Base-by-base conservation (phyloP, 2,113 vertebrate species). In the Pterocles orientalis region DNA sequence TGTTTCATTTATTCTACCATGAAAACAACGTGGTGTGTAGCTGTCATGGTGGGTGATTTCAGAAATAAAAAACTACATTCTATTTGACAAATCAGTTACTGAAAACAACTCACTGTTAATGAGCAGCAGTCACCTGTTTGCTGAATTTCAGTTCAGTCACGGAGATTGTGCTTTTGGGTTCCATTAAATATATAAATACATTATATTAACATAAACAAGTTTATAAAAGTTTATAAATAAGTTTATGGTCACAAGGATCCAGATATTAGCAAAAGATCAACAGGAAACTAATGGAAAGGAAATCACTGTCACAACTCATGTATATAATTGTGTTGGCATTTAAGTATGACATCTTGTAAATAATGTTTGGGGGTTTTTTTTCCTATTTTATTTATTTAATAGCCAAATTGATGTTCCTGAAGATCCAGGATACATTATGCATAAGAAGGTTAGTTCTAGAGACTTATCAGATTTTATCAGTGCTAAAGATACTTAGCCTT, bases 1-100 rank as follows among this genome's bases (percentile, higher is more conserved):
- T 92, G 88, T 93, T 90, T 36, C 33, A 53, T 50, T 72, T 64
- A 82, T 43, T 61, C 84, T 79, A 51, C 53, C 33, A 41, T 47
- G 66, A 76, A 92, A 87, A 77, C n/a, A 82, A 82, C 53, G 45
- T 26, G 26, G 33, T 54, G 21, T 36, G 12, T 71, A 61, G 43
- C 39, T 60, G 33, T 34, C 10, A 21, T 10, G 8, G 6, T 66
- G 60, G 34, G 29, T 24, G 57, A 66, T 58, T 86, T 66, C 66
- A 83, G 56, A 94, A 75, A 69, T 68, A 58, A 54, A 83, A 45
- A 65, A 60, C 54, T 13, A 36, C n/a, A 51, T 72, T 76, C 2
- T 2, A 26, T 57, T 34, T 29, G 34, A 86, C 94, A 92, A 86
- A 72, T 47, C 28, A 47, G 0, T 39, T 77, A 47, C 54, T 85